phyloP scores from a whole-genome alignment of 2,113 vertebrate species.

The Probosciger aterrimus region DNA sequence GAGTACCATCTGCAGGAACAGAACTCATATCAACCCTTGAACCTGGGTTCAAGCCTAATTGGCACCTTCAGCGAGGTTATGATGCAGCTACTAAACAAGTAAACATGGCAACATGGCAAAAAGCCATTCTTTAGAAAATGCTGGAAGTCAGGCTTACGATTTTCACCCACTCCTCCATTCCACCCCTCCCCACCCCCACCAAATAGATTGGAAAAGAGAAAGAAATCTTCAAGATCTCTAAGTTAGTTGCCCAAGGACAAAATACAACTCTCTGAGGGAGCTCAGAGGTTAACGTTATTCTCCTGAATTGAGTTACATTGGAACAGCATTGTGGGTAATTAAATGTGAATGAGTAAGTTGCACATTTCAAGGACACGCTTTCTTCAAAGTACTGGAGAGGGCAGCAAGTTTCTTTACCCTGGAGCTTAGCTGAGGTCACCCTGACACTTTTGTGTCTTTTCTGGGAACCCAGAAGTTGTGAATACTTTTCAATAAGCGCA shows the following conservation, averaged over 20 bases:
- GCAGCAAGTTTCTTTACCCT: neutral
- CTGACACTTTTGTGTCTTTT: neutral
- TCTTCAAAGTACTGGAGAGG: neutral
- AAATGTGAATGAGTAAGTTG: neutral
- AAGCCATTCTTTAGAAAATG: neutral
- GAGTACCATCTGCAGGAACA: neutral
- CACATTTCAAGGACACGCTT: neutral
- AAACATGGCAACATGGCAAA: neutral
- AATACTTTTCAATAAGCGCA: neutral
- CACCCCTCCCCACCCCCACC: neutral
- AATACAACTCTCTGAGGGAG: neutral
- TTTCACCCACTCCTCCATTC: neutral
- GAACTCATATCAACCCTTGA: neutral
- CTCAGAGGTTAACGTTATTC: neutral
- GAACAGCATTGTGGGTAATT: neutral
- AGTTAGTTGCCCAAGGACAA: neutral
- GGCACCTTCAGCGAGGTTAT: neutral
- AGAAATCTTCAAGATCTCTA: neutral
- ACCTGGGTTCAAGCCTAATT: neutral
- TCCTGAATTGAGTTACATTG: neutral
- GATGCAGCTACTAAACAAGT: neutral
- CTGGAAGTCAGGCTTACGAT: neutral
- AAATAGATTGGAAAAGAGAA: neutral
- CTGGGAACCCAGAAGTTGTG: neutral
- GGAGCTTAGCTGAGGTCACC: neutral